Evolutionary conservation across 2,797 vertebrate genomes (phyloP), one percentile per base, ranked within the genome.

Genomic region (Chromobotia macracanthus): DNA sequence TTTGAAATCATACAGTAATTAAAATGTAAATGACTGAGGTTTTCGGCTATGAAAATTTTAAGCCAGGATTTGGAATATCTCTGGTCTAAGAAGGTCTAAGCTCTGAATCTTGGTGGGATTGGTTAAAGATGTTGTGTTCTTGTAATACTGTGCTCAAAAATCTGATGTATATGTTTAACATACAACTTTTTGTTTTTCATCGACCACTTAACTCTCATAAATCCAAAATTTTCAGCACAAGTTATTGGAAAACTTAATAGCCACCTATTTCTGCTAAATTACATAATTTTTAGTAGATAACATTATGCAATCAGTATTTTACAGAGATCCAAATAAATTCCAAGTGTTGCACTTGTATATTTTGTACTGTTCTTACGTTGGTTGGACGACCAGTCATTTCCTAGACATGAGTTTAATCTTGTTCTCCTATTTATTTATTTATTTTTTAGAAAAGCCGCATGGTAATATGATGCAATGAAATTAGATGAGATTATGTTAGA

Each of bases 11-110:
- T 56, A 58, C 18, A 15, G 23, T 60, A 68, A 77, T 68, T 38
- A 77, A 77, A 77, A 58, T 67, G 58, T 56, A 58, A 58, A 58
- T 16, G 35, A 66, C 7, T 44, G 3, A 46, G 44, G 50, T 51
- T 67, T 75, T 53, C 8, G n/a, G 61, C 21, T 66, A 58, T 74
- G 41, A 21, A 74, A 44, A 18, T 18, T 23, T 56, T 76, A 67
- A 67, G 63, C 51, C 74, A 31, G 35, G 50, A 75, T 75, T 75
- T 66, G 15, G 18, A 21, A 10, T 50, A 74, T 75, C 16, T 16
- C 13, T 67, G 35, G 63, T 44, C 1, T 35, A 46, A 13, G 41
- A 10, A 28, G 10, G 16, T 19, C 23, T 56, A 41, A 19, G 2
- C 23, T 2, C 4, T 35, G 58, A 50, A 74, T 74, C 72, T 63